phyloP scores from a whole-genome alignment of 2,797 vertebrate species.

The Leptoclinus maculatus region DNA sequence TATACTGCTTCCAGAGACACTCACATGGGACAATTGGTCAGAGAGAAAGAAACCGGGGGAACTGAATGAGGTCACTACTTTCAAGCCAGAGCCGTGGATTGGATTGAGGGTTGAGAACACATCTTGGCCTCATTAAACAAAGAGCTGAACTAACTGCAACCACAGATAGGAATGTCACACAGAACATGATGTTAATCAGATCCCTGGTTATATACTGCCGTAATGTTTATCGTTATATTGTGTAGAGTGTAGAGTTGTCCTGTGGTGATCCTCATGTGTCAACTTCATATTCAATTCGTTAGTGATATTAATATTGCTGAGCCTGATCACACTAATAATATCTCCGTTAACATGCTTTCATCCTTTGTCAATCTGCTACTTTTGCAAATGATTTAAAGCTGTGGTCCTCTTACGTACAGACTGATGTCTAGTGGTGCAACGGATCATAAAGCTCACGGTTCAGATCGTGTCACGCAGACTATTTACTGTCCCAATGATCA shows the following conservation, averaged over 20 bases:
- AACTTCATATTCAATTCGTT: background rate
- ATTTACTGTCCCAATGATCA: too few relatives aligned
- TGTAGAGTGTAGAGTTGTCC: background rate
- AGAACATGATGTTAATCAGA: background rate
- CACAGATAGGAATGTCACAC: constrained; percentile 12
- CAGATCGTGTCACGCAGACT: too few relatives aligned
- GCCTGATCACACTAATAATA: too few relatives aligned
- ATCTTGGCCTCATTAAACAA: constrained; percentile 36
- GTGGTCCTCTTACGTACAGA: background rate
- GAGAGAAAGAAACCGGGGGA: constrained; percentile 9
- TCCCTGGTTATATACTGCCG: background rate
- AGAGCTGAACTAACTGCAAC: constrained; percentile 23
- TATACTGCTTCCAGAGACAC: constrained; percentile 14
- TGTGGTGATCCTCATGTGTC: background rate
- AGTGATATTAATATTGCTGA: too few relatives aligned
- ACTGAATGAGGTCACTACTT: constrained; percentile 28
- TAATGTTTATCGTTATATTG: background rate
- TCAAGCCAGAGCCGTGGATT: constrained; percentile 5
- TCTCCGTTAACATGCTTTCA: too few relatives aligned
- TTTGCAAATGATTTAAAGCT: background rate
- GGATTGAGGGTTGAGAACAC: constrained; percentile 15
- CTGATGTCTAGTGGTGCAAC: too few relatives aligned
- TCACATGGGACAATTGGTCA: constrained; percentile 29
- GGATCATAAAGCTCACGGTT: too few relatives aligned
- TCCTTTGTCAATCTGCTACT: background rate